Evolutionary conservation across 2,888 invertebrate genomes (phyloP).

Genomic region (Parelbella ahira): DNA sequence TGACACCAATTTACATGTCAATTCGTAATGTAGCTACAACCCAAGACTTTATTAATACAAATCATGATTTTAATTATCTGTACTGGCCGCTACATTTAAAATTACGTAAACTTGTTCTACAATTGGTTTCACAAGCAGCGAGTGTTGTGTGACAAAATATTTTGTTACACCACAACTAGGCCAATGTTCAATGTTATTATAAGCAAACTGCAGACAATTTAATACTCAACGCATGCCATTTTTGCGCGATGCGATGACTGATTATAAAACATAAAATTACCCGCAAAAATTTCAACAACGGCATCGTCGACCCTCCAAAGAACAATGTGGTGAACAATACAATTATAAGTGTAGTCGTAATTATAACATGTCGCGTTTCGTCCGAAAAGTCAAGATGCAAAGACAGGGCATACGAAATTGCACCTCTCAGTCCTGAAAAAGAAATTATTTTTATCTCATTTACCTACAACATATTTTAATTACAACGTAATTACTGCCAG

Average conservation of each 20-base stretch:
- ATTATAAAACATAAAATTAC: slow-evolving; percentile 67
- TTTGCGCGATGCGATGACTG: too few species aligned
- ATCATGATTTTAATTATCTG: too few species aligned
- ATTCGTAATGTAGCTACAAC: too few species aligned
- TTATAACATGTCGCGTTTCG: slow-evolving; percentile 97
- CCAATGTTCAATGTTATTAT: too few species aligned
- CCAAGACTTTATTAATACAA: too few species aligned
- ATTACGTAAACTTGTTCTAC: neutral
- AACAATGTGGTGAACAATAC: slow-evolving; percentile 97
- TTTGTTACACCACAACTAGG: neutral
- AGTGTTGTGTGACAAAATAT: neutral
- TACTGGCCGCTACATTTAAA: too few species aligned
- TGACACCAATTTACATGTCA: too few species aligned
- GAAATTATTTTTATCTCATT: too few species aligned
- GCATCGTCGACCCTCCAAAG: slow-evolving; percentile 99
- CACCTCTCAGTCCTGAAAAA: slow-evolving; percentile 92
- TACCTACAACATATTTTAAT: too few species aligned
- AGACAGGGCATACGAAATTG: slow-evolving; percentile 98
- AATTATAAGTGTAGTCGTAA: slow-evolving; percentile 98
- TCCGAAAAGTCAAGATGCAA: slow-evolving; percentile 96
- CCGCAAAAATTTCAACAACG: slow-evolving; percentile 94
- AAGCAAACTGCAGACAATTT: too few species aligned
- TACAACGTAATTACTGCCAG: too few species aligned
- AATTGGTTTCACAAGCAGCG: neutral
- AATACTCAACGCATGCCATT: too few species aligned